Percentiles rank a stretch among this genome's conserved stretches.
phyloP scores from a whole-genome alignment of 2,888 invertebrate genomes.

The Urechis unicinctus region DNA sequence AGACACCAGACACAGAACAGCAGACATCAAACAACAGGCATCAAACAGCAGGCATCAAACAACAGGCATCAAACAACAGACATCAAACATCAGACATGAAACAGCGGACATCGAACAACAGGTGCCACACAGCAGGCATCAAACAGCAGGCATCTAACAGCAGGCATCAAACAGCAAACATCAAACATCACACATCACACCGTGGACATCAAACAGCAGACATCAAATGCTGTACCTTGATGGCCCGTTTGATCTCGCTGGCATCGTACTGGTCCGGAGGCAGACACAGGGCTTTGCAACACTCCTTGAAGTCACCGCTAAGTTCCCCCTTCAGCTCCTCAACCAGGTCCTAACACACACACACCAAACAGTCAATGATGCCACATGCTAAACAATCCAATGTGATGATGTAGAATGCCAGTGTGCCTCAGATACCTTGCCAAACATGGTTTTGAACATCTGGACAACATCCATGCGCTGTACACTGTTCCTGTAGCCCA shows the following conservation, averaged over 20 bases:
- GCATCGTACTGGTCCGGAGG: conserved; percentile 49
- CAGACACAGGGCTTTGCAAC: conserved; percentile 39
- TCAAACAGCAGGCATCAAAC: too few species aligned
- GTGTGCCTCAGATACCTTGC: conserved; percentile 34
- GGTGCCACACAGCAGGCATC: neutral
- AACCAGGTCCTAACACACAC: conserved; percentile 34
- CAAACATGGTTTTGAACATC: conserved; percentile 49
- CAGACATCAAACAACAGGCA: too few species aligned
- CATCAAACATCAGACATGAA: too few species aligned
- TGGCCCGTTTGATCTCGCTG: conserved; percentile 41
- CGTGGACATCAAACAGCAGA: neutral
- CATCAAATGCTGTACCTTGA: conserved; percentile 31
- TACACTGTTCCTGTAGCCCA: conserved; percentile 43
- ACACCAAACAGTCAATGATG: too few species aligned
- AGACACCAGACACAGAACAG: too few species aligned
- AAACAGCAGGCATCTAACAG: neutral
- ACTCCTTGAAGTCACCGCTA: conserved; percentile 45
- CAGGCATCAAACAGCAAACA: neutral
- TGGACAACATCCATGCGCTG: conserved; percentile 42
- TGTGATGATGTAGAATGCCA: neutral
- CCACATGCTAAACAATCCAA: neutral
- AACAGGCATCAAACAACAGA: too few species aligned
- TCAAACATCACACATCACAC: neutral
- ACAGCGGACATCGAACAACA: too few species aligned
- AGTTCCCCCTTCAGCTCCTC: conserved; percentile 45